Percentiles rank a stretch among this genome's conserved stretches.
Evolutionary conservation across 2,113 vertebrate species (phyloP).

Genomic region (Psephotus haematonotus): DNA sequence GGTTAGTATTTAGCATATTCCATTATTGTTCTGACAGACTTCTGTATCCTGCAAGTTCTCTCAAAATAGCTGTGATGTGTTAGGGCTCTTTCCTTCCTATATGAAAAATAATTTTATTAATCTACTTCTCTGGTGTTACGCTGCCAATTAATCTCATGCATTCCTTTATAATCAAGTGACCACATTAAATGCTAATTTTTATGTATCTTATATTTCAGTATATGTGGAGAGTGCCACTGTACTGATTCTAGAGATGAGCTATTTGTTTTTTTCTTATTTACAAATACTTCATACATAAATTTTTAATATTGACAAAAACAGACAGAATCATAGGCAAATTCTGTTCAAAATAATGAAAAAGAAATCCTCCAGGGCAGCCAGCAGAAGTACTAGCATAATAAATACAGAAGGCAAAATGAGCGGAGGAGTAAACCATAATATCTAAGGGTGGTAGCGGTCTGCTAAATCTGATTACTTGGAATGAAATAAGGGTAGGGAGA

Average conservation of each 20-base stretch:
- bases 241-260: neutral
- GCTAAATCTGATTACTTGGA: slow-evolving; percentile 36
- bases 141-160: neutral
- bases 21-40: neutral
- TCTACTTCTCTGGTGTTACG: neutral
- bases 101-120: neutral
- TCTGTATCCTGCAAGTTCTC: neutral
- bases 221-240: neutral
- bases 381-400: neutral
- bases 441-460: neutral
- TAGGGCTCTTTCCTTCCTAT: neutral
- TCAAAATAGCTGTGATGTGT: neutral
- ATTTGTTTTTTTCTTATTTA: neutral
- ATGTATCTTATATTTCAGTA: neutral
- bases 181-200: neutral
- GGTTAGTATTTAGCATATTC: neutral
- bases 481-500: neutral
- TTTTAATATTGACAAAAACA: neutral
- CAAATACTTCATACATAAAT: neutral
- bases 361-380: neutral
- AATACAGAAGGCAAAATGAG: neutral
- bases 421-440: neutral
- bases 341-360: slow-evolving; percentile 34
- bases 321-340: slow-evolving; percentile 6
- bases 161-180: neutral